Evolutionary conservation across 2,113 vertebrate species (phyloP).

Genomic region (Anoura caudifer): DNA sequence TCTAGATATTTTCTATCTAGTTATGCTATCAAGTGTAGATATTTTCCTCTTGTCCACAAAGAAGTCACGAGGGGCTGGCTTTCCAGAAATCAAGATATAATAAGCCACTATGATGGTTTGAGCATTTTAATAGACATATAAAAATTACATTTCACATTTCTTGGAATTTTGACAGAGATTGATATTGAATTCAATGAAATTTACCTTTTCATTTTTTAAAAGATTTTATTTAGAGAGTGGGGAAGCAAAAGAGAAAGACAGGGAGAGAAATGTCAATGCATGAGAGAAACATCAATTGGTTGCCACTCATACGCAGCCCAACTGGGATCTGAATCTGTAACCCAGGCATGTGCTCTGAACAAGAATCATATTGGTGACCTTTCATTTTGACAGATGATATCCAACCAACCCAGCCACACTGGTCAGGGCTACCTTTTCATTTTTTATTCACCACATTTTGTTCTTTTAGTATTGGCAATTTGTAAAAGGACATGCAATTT

Average conservation of each 20-base stretch:
- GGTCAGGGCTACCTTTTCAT: neutral
- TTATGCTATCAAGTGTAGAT: neutral
- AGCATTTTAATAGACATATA: neutral
- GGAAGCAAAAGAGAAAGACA: too few species aligned
- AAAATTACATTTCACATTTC: neutral
- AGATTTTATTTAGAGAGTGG: too few species aligned
- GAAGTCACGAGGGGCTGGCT: neutral
- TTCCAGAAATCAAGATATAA: neutral
- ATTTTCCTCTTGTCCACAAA: neutral
- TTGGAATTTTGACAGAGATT: constrained; percentile 16
- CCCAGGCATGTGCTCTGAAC: too few species aligned
- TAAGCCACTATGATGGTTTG: neutral
- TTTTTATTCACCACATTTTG: neutral
- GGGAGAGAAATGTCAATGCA: too few species aligned
- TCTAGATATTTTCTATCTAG: neutral
- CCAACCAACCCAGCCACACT: too few species aligned
- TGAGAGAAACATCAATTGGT: too few species aligned
- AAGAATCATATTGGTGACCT: too few species aligned
- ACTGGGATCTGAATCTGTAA: too few species aligned
- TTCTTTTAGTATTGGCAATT: neutral
- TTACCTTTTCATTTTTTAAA: neutral
- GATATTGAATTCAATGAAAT: neutral
- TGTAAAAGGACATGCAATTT: neutral
- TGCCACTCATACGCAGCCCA: too few species aligned
- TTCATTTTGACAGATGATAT: too few species aligned